These are phyloP conservation scores for Porites lobata DNA, from an alignment of 92 coral and sea anemone species.

Conservation along the genomic window DNA sequence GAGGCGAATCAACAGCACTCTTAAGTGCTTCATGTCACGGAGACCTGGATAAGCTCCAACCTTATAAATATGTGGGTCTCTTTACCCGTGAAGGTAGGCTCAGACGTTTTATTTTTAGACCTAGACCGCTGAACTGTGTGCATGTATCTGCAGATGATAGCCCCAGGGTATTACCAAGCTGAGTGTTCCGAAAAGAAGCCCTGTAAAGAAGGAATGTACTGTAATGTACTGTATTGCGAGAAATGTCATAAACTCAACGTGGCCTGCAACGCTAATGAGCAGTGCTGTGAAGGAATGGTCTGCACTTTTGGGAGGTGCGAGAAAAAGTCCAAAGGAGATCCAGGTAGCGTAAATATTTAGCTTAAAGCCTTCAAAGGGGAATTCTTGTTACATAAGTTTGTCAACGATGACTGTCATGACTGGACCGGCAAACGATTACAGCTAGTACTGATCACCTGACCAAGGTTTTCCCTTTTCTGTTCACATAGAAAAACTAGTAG, in stretches of 20 bases:
- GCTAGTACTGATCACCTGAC: too few relatives aligned
- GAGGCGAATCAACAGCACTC: too few relatives aligned
- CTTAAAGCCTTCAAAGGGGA: background rate
- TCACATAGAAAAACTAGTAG: too few relatives aligned
- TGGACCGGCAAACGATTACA: too few relatives aligned
- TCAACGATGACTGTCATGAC: too few relatives aligned
- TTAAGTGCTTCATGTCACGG: too few relatives aligned
- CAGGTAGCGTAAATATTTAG: constrained; percentile 53
- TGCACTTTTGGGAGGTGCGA: constrained; percentile 90
- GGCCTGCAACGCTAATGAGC: constrained; percentile 73
- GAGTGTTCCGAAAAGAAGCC: constrained; percentile 94
- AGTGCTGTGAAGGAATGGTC: constrained; percentile 84
- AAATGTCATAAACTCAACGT: constrained; percentile 87
- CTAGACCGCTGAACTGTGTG: background rate
- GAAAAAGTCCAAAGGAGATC: constrained; percentile 83
- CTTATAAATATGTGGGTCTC: too few relatives aligned
- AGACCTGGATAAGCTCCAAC: too few relatives aligned
- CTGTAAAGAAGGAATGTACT: constrained; percentile 86
- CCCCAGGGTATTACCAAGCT: constrained; percentile 91
- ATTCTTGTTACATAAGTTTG: background rate
- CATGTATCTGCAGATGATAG: constrained; percentile 70
- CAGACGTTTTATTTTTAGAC: background rate
- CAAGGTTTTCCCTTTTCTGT: too few relatives aligned
- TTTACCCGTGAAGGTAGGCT: too few relatives aligned
- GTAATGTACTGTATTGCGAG: constrained; percentile 88